These are phyloP conservation scores for Narcine bancroftii DNA, from an alignment of 2,113 vertebrate genomes.

Conservation along the genomic window DNA sequence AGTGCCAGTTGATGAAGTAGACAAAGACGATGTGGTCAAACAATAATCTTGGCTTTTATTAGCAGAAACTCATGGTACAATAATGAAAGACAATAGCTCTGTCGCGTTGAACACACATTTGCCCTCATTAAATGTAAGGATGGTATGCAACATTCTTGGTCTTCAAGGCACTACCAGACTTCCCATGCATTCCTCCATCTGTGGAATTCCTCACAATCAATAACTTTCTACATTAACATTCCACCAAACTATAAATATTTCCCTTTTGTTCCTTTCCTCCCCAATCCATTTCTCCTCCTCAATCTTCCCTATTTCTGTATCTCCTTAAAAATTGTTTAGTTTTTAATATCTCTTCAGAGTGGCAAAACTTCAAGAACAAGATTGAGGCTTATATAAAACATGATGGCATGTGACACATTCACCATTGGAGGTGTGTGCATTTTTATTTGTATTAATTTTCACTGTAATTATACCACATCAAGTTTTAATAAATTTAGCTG, in stretches of 20 bases:
- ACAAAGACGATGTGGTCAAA: too few relatives aligned
- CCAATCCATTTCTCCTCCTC: too few relatives aligned
- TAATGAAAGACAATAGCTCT: too few relatives aligned
- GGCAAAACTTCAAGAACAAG: background rate
- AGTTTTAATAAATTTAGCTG: background rate
- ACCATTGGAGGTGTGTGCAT: background rate
- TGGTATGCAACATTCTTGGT: background rate
- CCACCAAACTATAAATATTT: background rate
- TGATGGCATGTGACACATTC: background rate
- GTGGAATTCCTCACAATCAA: background rate
- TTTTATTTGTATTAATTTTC: background rate
- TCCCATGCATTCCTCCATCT: background rate
- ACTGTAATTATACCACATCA: constrained; percentile 12
- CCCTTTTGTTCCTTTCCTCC: background rate
- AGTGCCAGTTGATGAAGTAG: too few relatives aligned
- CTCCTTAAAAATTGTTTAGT: background rate
- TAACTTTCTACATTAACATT: background rate
- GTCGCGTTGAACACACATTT: too few relatives aligned
- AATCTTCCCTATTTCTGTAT: background rate
- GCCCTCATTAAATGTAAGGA: too few relatives aligned
- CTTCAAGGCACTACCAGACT: background rate
- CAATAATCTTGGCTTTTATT: too few relatives aligned
- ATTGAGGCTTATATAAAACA: background rate
- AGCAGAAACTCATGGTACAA: too few relatives aligned
- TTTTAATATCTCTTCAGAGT: background rate